A percentile compares a stretch with the other conserved stretches of the same genome.
These are phyloP conservation scores for Gymnoscopelus braueri DNA, from an alignment of 2,797 vertebrate genomes.

Conservation along the genomic window DNA sequence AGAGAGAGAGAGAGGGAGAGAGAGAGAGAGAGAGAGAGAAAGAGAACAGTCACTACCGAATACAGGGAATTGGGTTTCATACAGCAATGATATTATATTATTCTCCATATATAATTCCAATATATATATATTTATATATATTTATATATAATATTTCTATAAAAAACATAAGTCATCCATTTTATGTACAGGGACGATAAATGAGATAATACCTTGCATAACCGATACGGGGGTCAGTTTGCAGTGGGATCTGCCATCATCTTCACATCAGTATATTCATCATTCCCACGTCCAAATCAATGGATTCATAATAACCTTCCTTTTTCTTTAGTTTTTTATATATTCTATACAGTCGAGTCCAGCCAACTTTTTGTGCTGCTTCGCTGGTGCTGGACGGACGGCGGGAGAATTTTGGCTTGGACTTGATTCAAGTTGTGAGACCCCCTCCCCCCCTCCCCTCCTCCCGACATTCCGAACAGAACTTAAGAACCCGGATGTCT, in stretches of 20 bases:
- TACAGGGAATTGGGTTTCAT: constrained; percentile 83
- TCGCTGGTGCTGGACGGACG: constrained; percentile 14
- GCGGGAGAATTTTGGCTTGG: constrained; percentile 55
- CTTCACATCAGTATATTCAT: constrained; percentile 47
- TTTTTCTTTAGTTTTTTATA: no score
- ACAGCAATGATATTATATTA: constrained; percentile 82
- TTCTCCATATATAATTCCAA: constrained; percentile 84
- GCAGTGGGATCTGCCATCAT: constrained; percentile 76
- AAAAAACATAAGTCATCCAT: constrained; percentile 86
- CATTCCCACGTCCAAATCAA: constrained; percentile 63
- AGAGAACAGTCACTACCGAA: constrained; percentile 84
- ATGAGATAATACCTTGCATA: constrained; percentile 87
- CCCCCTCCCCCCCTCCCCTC: not conserved
- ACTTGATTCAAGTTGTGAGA: constrained; percentile 53
- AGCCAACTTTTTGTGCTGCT: constrained; percentile 21
- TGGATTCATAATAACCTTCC: no score
- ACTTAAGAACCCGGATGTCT: constrained; percentile 13
- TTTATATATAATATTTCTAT: constrained; percentile 81
- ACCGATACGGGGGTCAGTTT: constrained; percentile 78
- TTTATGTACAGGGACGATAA: constrained; percentile 83
- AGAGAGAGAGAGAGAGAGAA: constrained; percentile 74
- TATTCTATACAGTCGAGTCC: no score
- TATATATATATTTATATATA: constrained; percentile 74
- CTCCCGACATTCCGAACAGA: no score
- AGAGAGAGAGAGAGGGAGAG: constrained; percentile 73